Conservation (phyloP, 2,888 invertebrate species). For the Aphelenchoides bicaudatus region DNA sequence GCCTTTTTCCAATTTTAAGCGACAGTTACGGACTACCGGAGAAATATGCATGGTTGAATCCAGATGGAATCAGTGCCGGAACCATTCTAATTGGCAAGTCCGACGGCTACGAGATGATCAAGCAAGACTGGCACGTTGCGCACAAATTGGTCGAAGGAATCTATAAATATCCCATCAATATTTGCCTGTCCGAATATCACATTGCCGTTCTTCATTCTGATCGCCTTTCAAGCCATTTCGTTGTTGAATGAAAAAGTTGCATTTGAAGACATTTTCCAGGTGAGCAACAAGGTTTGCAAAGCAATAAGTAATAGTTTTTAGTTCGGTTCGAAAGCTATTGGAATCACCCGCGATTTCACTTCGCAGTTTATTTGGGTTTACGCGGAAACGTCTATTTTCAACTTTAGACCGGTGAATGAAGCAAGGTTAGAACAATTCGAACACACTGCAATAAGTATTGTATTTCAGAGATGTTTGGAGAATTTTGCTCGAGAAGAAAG, state of each 20-base stretch:
- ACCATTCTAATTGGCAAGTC: slow-evolving; percentile 16
- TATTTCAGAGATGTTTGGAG: slow-evolving; percentile 52
- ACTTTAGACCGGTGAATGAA: slow-evolving; percentile 55
- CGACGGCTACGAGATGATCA: slow-evolving; percentile 24
- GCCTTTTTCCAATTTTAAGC: slow-evolving; percentile 23
- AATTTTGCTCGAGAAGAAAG: slow-evolving; percentile 49
- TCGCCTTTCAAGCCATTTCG: slow-evolving; percentile 50
- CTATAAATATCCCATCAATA: slow-evolving; percentile 47
- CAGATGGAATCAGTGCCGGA: slow-evolving; percentile 28
- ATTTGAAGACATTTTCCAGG: slow-evolving; percentile 46
- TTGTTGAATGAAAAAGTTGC: slow-evolving; percentile 43
- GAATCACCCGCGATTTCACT: slow-evolving; percentile 43
- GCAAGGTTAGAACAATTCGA: no score
- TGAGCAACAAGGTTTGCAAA: background rate
- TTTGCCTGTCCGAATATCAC: slow-evolving; percentile 54
- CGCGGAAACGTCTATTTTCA: slow-evolving; percentile 42
- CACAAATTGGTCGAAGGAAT: slow-evolving; percentile 50
- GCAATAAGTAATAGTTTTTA: slow-evolving; percentile 16
- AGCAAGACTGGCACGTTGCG: slow-evolving; percentile 20
- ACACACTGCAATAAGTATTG: background rate
- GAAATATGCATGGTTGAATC: slow-evolving; percentile 29
- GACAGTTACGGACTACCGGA: slow-evolving; percentile 16
- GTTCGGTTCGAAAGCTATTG: slow-evolving; percentile 30
- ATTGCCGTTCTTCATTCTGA: slow-evolving; percentile 45
- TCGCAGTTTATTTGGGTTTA: slow-evolving; percentile 52